Evolutionary conservation across 2,888 invertebrate genomes (phyloP), one percentile per base, ranked within the genome.

Genomic region (Fissipunctia ypsillon): DNA sequence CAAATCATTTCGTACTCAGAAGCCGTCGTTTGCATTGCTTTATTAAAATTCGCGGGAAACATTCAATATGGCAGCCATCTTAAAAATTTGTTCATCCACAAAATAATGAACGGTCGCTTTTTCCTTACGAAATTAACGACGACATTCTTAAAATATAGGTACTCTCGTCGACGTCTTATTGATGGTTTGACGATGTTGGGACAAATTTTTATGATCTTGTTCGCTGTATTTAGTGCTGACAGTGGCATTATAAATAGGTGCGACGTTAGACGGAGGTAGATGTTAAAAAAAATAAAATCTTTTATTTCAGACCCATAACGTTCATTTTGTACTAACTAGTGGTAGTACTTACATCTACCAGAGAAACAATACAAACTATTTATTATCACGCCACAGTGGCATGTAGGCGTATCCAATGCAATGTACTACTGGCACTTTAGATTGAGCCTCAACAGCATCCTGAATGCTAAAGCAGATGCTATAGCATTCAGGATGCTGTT

Each of bases 51-150:
- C 60, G 52, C 70, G 45, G 60, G 68, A 67, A 31, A 16, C 43
- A 48, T 64, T 45, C 60, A 78, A 73, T 48, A 76, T 81, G 59
- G 66, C 59, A 54, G 45, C 16, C 22, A 31, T 48, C 48, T 69
- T 61, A 14, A 60, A 69, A 74, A 59, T 73, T 64, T 69, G 61
- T 78, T 64, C 65, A 78, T 66, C 68, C 65, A 59, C 31, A 69
- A 48, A 48, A 3, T 76, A 84, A 78, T 83, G 75, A 70, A 78
- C 67, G 56, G 31, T 56, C 68, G 52, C 16, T 50, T 57, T 57
- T 66, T 64, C 35, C 28, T 72, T 69, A 68, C 69, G 25, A 61
- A 67, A 83, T 83, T 70, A 60, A 45, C 63, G 12, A 52, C n/a
- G 19, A 25, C 45, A 31, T 59, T 66, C 45, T 78, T 57, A 57